phyloP scores from a whole-genome alignment of 2,113 vertebrate genomes.

The Zapornia atra region DNA sequence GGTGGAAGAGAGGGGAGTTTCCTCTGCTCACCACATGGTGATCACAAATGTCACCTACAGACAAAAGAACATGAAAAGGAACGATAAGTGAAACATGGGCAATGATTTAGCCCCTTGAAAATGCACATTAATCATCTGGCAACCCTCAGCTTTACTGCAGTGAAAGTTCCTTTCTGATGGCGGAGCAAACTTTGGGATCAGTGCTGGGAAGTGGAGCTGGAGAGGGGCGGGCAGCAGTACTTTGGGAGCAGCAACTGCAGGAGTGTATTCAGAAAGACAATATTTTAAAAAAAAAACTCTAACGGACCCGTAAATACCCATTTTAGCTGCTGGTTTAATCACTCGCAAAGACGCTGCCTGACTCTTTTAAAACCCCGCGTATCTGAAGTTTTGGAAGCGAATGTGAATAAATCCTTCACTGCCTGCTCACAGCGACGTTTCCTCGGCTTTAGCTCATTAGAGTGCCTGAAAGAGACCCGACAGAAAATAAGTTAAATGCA shows the following conservation, averaged over 20 bases:
- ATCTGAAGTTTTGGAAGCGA: constrained; percentile 11
- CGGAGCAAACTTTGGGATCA: neutral
- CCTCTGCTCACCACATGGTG: constrained; percentile 44
- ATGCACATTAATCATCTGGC: neutral
- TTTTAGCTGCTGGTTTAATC: neutral
- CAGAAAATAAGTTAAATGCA: neutral
- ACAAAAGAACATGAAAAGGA: constrained; percentile 58
- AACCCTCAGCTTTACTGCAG: neutral
- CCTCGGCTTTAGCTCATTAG: neutral
- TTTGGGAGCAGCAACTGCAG: neutral
- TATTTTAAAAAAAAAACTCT: neutral
- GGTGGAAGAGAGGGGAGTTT: constrained; percentile 23
- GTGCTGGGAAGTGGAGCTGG: neutral
- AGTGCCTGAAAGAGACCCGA: neutral
- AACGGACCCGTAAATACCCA: neutral
- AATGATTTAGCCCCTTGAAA: neutral
- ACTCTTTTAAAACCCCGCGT: neutral
- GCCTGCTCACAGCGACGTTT: neutral
- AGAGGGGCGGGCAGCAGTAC: neutral
- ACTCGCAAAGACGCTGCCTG: neutral
- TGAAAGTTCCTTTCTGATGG: neutral
- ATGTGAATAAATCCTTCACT: constrained; percentile 9
- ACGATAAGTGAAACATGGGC: neutral
- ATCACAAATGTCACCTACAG: constrained; percentile 47
- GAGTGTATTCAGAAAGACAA: neutral